Conservation (phyloP, 2,113 vertebrate genomes). For the Erpornis zantholeuca region DNA sequence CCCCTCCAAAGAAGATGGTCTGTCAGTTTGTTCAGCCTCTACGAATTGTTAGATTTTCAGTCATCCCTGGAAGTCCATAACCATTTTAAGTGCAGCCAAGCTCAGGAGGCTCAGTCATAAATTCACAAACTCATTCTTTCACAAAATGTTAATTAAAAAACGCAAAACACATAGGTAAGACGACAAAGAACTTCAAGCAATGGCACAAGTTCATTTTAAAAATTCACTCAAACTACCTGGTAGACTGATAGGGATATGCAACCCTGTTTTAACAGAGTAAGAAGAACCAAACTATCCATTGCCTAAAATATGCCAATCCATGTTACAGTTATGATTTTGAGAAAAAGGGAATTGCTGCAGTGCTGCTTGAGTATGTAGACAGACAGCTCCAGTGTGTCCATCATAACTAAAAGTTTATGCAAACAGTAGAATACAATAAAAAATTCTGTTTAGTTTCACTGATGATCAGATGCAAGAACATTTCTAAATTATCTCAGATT, state of each 20-base stretch:
- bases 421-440: not conserved
- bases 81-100: not conserved
- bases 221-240: not conserved
- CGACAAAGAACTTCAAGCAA: not conserved
- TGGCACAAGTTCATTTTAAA: not conserved
- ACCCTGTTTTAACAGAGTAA: not conserved
- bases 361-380: not conserved
- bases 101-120: not conserved
- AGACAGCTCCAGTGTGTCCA: not conserved
- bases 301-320: not conserved
- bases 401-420: not conserved
- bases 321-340: not conserved
- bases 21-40: not conserved
- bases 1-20: not conserved
- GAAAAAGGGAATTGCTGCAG: not conserved
- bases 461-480: not conserved
- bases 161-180: accelerated
- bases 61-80: not conserved
- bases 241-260: not conserved
- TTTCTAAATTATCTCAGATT: not conserved
- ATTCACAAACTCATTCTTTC: not conserved
- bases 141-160: not conserved
- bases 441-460: not conserved
- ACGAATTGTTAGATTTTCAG: not conserved
- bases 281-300: not conserved